phyloP scores from a whole-genome alignment of 1,140 invertebrate species.

The Zaprionus taronus region DNA sequence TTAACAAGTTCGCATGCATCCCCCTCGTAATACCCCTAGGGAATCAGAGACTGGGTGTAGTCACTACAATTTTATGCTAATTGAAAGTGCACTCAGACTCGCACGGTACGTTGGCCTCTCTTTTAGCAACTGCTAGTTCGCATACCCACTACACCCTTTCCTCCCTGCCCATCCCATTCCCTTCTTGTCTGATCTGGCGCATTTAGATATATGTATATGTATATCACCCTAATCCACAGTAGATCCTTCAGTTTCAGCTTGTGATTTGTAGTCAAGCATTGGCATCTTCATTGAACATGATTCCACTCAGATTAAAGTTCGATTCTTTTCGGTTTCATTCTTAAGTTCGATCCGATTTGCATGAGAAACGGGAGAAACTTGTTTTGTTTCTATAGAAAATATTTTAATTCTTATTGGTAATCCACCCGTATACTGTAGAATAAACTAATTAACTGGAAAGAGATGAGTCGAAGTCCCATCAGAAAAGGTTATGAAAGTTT shows the following conservation, averaged over 20 bases:
- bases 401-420: not conserved
- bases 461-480: not conserved
- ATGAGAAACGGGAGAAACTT: not conserved
- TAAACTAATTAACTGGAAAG: not conserved
- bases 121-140: constrained; percentile 5
- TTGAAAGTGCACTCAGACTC: constrained; percentile 56
- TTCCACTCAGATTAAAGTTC: not conserved
- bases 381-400: not conserved
- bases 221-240: not conserved
- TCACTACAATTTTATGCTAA: constrained; percentile 53
- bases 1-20: constrained; percentile 61
- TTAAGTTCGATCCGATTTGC: not conserved
- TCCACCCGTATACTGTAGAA: not conserved
- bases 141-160: not conserved
- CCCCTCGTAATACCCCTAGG: not conserved
- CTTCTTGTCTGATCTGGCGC: not conserved
- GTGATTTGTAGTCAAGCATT: not conserved
- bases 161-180: not conserved
- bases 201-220: not conserved
- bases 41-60: not conserved
- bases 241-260: not conserved
- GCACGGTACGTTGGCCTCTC: constrained; percentile 19
- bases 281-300: not conserved
- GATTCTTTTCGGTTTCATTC: constrained; percentile 6
- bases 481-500: no score